Conservation (phyloP, 2,113 vertebrate genomes). For the Sander lucioperca region DNA sequence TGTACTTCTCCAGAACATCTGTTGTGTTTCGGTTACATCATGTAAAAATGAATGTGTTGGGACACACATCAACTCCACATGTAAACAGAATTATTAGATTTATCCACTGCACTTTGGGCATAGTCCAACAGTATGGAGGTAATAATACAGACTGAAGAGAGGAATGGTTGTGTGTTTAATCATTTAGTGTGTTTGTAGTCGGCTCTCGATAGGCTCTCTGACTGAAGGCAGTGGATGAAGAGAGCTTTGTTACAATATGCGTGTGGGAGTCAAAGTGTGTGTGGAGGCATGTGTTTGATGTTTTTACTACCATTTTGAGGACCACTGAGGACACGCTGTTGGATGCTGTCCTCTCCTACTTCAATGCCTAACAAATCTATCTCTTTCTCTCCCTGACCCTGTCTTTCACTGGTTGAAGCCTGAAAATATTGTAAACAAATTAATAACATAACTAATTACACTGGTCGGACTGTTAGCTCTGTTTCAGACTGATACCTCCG, state of each 20-base stretch:
- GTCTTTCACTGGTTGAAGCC: no score
- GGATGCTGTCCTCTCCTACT: no score
- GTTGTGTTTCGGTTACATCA: neutral
- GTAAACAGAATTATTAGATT: neutral
- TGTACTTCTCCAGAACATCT: neutral
- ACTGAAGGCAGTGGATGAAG: constrained; percentile 13
- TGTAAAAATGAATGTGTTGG: neutral
- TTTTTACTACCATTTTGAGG: no score
- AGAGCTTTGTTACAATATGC: constrained; percentile 11
- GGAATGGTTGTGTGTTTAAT: neutral
- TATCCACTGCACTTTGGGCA: neutral
- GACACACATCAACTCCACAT: neutral
- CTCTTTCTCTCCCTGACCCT: no score
- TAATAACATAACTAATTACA: no score
- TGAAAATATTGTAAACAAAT: no score
- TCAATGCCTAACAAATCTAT: no score
- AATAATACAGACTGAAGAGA: neutral
- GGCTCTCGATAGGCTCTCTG: constrained; percentile 10
- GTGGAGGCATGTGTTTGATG: neutral
- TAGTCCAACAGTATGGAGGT: neutral
- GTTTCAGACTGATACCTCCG: no score
- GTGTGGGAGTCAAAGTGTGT: constrained; percentile 13
- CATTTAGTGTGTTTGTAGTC: constrained; percentile 2
- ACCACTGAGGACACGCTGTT: no score
- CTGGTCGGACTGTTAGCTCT: no score